phyloP scores from a whole-genome alignment of 2,888 invertebrate genomes.

The Cheilosia urbana region DNA sequence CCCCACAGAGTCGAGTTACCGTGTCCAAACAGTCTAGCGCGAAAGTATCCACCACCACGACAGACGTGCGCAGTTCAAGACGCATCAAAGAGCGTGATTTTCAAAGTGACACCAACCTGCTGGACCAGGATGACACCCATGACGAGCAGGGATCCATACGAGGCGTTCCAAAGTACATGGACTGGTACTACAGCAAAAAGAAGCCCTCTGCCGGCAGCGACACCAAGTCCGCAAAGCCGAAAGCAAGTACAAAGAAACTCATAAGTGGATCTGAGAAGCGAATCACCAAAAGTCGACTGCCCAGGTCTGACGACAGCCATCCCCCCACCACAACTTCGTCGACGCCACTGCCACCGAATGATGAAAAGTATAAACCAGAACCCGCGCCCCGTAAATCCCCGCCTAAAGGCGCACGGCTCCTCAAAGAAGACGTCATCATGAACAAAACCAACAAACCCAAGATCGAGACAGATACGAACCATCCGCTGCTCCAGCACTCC shows the following conservation, averaged over 20 bases:
- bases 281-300: constrained; percentile 80
- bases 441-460: constrained; percentile 84
- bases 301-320: constrained; percentile 78
- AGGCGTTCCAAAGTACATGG: constrained; percentile 89
- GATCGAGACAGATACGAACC: constrained; percentile 85
- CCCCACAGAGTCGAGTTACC: constrained; percentile 78
- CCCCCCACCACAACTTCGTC: constrained; percentile 68
- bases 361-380: constrained; percentile 83
- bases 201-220: constrained; percentile 81
- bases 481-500: constrained; percentile 91
- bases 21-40: constrained; percentile 77
- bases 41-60: constrained; percentile 80
- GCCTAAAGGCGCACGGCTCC: constrained; percentile 80
- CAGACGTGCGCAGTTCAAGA: constrained; percentile 82
- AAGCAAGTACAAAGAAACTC: constrained; percentile 76
- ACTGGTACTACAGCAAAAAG: constrained; percentile 89
- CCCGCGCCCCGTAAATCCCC: constrained; percentile 83
- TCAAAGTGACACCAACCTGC: constrained; percentile 84
- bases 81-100: constrained; percentile 78
- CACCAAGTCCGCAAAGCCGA: constrained; percentile 79
- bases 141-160: constrained; percentile 82
- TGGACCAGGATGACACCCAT: constrained; percentile 77
- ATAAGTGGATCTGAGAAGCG: constrained; percentile 78
- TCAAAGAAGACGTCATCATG: constrained; percentile 85
- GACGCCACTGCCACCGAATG: constrained; percentile 81